phyloP scores from a whole-genome alignment of 1,140 invertebrate genomes.

The Drosophila burlai region DNA sequence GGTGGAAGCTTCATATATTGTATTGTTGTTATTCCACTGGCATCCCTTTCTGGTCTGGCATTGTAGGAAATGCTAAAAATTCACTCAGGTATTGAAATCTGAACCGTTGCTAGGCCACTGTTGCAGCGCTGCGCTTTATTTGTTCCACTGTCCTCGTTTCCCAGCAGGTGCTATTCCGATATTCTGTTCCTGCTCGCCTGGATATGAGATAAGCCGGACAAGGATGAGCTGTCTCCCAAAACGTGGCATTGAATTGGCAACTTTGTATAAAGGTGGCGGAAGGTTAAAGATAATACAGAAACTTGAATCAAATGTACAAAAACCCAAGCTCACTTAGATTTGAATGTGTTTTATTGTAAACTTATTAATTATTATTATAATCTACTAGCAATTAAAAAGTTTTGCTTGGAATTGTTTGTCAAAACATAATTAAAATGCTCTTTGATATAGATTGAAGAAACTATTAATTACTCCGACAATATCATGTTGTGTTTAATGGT shows the following conservation, averaged over 20 bases:
- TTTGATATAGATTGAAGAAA: neutral
- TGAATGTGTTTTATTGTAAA: neutral
- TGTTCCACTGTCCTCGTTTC: slow-evolving; percentile 58
- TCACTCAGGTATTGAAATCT: slow-evolving; percentile 78
- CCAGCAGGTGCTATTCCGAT: slow-evolving; percentile 7
- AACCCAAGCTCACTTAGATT: neutral
- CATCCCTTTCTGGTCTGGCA: slow-evolving; percentile 42
- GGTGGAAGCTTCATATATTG: slow-evolving; percentile 51
- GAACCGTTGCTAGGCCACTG: slow-evolving; percentile 28
- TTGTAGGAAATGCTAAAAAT: slow-evolving; percentile 76
- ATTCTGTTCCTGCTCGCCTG: slow-evolving; percentile 22
- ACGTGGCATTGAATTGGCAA: slow-evolving; percentile 49
- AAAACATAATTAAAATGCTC: neutral
- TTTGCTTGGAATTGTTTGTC: neutral
- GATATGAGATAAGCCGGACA: slow-evolving; percentile 55
- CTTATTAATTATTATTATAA: no score
- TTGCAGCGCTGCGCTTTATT: slow-evolving; percentile 45
- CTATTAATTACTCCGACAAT: neutral
- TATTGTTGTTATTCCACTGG: slow-evolving; percentile 46
- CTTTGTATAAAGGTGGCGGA: neutral
- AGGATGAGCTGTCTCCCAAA: slow-evolving; percentile 12
- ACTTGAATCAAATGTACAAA: neutral
- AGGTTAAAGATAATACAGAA: neutral
- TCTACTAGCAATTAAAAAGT: no score
- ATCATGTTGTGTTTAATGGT: neutral